phyloP scores from a whole-genome alignment of 2,888 invertebrate genomes.

The Pegoplata infirma region DNA sequence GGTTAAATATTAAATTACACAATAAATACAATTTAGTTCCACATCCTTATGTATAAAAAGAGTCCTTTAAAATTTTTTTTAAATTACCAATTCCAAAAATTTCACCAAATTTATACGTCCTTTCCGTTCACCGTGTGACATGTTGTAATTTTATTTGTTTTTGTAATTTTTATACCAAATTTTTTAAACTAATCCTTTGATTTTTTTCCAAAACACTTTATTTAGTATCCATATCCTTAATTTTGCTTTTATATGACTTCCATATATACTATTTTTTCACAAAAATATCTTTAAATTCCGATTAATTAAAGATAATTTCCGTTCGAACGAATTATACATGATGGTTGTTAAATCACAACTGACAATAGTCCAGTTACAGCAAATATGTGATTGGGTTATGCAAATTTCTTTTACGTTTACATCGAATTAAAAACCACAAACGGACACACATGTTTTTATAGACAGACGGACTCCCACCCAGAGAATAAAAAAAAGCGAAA shows the following conservation, averaged over 20 bases:
- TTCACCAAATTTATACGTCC: constrained; percentile 76
- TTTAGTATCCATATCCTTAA: constrained; percentile 57
- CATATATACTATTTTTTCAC: constrained; percentile 9
- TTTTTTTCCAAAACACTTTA: constrained; percentile 14
- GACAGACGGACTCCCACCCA: constrained; percentile 51
- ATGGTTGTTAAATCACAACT: constrained; percentile 61
- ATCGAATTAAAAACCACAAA: constrained; percentile 29
- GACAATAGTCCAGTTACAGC: constrained; percentile 44
- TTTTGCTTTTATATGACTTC: neutral
- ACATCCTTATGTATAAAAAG: neutral
- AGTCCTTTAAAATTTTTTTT: neutral
- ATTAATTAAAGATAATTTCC: constrained; percentile 48
- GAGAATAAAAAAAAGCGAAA: constrained; percentile 25
- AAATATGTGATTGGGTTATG: constrained; percentile 44
- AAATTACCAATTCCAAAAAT: constrained; percentile 77
- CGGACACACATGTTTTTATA: constrained; percentile 10
- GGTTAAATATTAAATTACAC: too few relatives aligned
- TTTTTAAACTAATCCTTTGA: constrained; percentile 15
- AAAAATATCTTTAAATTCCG: constrained; percentile 24
- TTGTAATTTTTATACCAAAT: constrained; percentile 22
- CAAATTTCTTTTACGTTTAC: constrained; percentile 50
- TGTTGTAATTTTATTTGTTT: constrained; percentile 61
- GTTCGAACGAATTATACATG: constrained; percentile 52
- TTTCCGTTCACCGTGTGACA: constrained; percentile 75
- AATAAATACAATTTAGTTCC: too few relatives aligned